Evolutionary conservation across 92 coral and sea anemone species (phyloP).

Genomic region (Epizoanthus stellaris): DNA sequence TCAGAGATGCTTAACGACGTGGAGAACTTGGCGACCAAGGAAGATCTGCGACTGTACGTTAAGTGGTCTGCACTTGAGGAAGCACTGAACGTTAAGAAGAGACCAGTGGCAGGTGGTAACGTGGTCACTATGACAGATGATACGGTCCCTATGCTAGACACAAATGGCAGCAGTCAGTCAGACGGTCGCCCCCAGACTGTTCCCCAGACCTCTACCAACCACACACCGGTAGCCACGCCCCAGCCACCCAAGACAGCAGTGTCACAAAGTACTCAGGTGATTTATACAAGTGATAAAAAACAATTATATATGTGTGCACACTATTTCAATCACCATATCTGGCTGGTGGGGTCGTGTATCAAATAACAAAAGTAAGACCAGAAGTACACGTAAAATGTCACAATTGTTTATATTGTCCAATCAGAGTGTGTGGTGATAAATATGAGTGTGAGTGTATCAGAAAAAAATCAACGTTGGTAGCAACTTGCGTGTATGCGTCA

Average conservation of each 20-base stretch:
- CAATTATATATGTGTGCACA: too few species aligned
- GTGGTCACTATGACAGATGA: constrained; percentile 35
- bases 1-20: constrained; percentile 24
- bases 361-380: too few species aligned
- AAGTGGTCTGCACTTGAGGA: constrained; percentile 96
- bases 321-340: too few species aligned
- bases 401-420: too few species aligned
- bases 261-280: constrained; percentile 74
- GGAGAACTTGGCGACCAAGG: constrained; percentile 70
- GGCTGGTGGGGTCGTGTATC: too few species aligned
- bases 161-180: constrained; percentile 23
- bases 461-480: too few species aligned
- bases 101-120: neutral
- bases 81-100: constrained; percentile 85
- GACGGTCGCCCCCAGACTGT: constrained; percentile 74
- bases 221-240: constrained; percentile 62
- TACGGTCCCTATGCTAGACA: constrained; percentile 20
- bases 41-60: constrained; percentile 81
- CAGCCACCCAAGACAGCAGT: constrained; percentile 90
- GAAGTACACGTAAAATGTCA: too few species aligned
- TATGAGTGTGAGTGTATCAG: too few species aligned
- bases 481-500: too few species aligned
- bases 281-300: neutral
- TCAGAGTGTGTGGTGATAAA: too few species aligned
- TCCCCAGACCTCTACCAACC: constrained; percentile 69